Percentiles rank a stretch among this genome's conserved stretches.
phyloP scores from a whole-genome alignment of 1,140 invertebrate species.

The Ylistrum balloti region DNA sequence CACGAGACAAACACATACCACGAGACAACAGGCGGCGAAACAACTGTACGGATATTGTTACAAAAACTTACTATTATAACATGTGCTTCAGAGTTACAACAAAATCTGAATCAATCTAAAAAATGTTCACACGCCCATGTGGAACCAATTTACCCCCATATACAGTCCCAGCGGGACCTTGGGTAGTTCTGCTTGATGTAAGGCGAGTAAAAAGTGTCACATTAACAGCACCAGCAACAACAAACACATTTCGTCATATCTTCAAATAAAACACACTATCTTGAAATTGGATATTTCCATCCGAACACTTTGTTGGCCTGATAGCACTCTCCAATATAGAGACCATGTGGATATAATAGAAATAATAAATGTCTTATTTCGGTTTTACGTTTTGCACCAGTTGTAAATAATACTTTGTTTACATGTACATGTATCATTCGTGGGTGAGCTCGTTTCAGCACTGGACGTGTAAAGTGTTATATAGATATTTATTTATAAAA shows the following conservation, averaged over 20 bases:
- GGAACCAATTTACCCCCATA: neutral
- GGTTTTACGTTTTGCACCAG: neutral
- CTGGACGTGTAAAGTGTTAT: neutral
- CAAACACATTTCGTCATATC: slow-evolving; percentile 25
- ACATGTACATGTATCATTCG: slow-evolving; percentile 9
- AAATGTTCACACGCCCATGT: neutral
- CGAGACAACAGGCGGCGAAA: neutral
- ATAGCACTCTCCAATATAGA: neutral
- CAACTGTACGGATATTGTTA: neutral
- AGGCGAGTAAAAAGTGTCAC: neutral
- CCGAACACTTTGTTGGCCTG: neutral
- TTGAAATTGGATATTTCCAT: slow-evolving; percentile 25
- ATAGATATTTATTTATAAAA: neutral
- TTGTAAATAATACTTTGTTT: neutral
- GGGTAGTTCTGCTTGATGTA: neutral
- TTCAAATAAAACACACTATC: neutral
- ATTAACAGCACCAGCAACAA: neutral
- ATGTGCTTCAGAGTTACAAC: neutral
- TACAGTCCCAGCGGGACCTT: neutral
- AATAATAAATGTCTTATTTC: slow-evolving; percentile 6
- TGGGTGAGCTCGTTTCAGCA: neutral
- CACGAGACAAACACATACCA: neutral
- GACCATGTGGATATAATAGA: neutral
- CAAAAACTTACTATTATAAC: slow-evolving; percentile 1
- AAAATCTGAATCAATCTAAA: slow-evolving; percentile 20